Conservation (phyloP, 2,797 vertebrate genomes). For the Epinephelus awoara region DNA sequence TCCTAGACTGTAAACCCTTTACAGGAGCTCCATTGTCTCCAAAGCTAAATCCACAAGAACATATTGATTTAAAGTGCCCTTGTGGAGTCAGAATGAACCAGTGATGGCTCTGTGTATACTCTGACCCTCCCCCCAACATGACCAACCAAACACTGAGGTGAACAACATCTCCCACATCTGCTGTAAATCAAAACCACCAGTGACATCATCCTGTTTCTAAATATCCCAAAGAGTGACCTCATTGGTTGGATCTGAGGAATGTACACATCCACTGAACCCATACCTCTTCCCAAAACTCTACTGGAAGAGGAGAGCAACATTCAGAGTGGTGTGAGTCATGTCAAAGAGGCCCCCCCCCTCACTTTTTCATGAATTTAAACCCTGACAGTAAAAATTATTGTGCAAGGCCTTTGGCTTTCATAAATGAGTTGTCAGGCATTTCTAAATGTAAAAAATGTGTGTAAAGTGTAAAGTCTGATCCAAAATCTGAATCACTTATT, state of each 20-base stretch:
- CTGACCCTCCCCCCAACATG: conserved; percentile 20
- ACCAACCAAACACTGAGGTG: conserved; percentile 28
- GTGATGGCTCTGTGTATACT: not conserved
- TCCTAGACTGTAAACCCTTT: not conserved
- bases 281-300: conserved; percentile 41
- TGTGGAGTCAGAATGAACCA: conserved; percentile 4
- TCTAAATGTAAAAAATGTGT: conserved; percentile 19
- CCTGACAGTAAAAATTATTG: conserved; percentile 25
- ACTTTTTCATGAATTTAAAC: conserved; percentile 20
- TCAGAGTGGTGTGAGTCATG: conserved; percentile 31
- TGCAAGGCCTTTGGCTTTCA: conserved; percentile 4
- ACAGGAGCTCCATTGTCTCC: not conserved
- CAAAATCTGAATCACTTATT: conserved; percentile 22
- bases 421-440: conserved; percentile 3
- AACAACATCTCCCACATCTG: conserved; percentile 71
- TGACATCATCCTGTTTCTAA: conserved; percentile 76
- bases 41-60: conserved; percentile 18
- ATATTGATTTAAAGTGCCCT: conserved; percentile 1
- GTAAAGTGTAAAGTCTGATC: conserved; percentile 4
- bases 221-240: conserved; percentile 71
- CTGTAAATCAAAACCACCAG: conserved; percentile 62
- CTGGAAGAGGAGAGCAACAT: conserved; percentile 35
- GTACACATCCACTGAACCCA: conserved; percentile 51
- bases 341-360: conserved; percentile 19
- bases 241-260: conserved; percentile 70